Evolutionary conservation across 2,113 vertebrate genomes (phyloP).

Genomic region (Ondatra zibethicus): DNA sequence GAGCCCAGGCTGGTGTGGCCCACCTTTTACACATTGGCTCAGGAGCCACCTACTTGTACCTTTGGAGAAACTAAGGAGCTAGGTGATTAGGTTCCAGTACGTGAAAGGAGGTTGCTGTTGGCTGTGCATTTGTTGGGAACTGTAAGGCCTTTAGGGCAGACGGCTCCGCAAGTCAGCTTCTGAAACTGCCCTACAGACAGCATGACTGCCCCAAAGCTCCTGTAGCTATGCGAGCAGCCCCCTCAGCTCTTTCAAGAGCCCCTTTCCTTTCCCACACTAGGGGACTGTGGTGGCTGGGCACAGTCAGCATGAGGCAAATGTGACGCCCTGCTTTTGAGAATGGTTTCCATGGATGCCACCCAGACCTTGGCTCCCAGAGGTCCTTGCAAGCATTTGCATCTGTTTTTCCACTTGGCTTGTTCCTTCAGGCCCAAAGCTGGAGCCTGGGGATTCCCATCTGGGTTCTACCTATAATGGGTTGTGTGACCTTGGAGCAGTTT

Average conservation of each 20-base stretch:
- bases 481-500: constrained; percentile 67
- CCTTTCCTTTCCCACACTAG: fast-evolving
- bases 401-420: constrained; percentile 69
- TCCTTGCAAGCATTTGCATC: constrained; percentile 35
- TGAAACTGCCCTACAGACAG: not conserved
- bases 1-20: not conserved
- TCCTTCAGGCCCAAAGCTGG: constrained; percentile 34
- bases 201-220: not conserved
- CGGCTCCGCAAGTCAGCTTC: not conserved
- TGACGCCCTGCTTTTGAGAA: not conserved
- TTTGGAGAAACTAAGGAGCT: not conserved
- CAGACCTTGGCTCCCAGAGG: constrained; percentile 19
- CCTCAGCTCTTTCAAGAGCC: not conserved
- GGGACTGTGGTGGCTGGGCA: fast-evolving
- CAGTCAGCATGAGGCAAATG: not conserved
- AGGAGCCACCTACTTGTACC: no score
- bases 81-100: not conserved
- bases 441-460: constrained; percentile 59
- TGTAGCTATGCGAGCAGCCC: not conserved
- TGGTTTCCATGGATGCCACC: constrained; percentile 13
- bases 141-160: not conserved
- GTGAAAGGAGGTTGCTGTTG: not conserved
- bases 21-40: not conserved
- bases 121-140: not conserved
- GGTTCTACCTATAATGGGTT: constrained; percentile 68